A percentile compares a stretch with the other conserved stretches of the same genome.
phyloP scores from a whole-genome alignment of 2,888 invertebrate species.

The Hyles lineata region DNA sequence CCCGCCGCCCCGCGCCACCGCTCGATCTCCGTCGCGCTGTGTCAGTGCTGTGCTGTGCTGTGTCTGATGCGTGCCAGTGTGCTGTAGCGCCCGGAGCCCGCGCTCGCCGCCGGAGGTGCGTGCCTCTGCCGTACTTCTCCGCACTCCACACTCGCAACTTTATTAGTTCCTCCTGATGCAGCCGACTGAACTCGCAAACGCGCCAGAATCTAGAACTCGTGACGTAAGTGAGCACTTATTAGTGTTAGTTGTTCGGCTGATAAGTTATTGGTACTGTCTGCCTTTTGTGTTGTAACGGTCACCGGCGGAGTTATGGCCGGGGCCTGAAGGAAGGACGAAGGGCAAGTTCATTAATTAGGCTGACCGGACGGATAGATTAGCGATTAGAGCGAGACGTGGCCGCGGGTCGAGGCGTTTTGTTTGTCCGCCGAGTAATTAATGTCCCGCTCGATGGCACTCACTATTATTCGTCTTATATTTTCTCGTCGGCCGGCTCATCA shows the following conservation, averaged over 20 bases:
- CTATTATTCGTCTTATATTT: slow-evolving; percentile 10
- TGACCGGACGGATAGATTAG: background rate
- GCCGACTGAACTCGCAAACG: background rate
- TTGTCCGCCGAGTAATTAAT: background rate
- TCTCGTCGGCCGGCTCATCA: background rate
- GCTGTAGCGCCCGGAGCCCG: no score
- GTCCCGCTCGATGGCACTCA: background rate
- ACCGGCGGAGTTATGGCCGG: background rate
- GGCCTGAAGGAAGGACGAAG: background rate
- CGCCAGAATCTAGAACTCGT: slow-evolving; percentile 15
- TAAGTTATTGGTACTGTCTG: background rate
- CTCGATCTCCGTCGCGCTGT: slow-evolving; percentile 28
- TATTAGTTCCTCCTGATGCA: background rate
- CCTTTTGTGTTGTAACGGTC: background rate
- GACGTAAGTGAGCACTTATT: slow-evolving; percentile 25
- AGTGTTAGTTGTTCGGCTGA: background rate
- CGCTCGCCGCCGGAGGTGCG: background rate
- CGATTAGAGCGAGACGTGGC: background rate
- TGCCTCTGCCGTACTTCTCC: background rate
- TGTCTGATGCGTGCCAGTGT: slow-evolving; percentile 14
- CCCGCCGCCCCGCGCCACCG: slow-evolving; percentile 29
- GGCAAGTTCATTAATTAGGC: slow-evolving; percentile 9
- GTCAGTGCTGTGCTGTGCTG: slow-evolving; percentile 30
- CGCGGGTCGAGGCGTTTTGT: background rate
- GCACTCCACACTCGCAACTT: background rate